Base-by-base conservation (phyloP, 2,888 invertebrate species). In the Drosophila borborema region DNA sequence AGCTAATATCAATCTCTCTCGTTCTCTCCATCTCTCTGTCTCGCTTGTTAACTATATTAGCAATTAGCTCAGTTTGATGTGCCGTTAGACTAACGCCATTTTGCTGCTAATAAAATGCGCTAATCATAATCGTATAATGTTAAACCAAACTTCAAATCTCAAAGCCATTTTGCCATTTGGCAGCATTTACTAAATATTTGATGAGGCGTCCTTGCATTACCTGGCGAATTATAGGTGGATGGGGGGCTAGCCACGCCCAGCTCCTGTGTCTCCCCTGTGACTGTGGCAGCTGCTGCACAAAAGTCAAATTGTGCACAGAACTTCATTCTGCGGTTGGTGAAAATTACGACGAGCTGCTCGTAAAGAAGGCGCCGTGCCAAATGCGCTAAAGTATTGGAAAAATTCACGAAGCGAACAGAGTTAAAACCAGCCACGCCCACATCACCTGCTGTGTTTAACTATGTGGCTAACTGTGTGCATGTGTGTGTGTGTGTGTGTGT, bases 311-410 rank as follows among this genome's bases (percentile, higher is more conserved):
- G 72, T 66, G 80, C 55, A 82, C 58, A 81, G 40, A 55, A 84
- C 70, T 82, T 82, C 77, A 87, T 82, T 82, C 77, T 73, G 77
- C 70, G 81, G 81, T 34, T 40, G 54, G 62, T 36, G 74, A 68
- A 83, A 83, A 80, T 83, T 81, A 72, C 83, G 69, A 74, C 86
- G 72, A 78, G 80, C 84, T 60, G 73, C 68, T 67, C 78, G 69
- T 64, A 71, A 74, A 74, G 79, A 82, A 79, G 64, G 64, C 74
- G 72, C 58, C 53, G 60, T 59, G 62, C 72, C 67, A 34, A 72
- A 65, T 68, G 68, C 58, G 62, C 66, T 49, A 73, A 80, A 80
- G 69, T 85, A 82, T 82, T 66, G 76, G 49, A 62, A 80, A 84
- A 76, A 66, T 69, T 45, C 63, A 71, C 20, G 54, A 56, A 63